Evolutionary conservation across 2,113 vertebrate species (phyloP), one percentile per base, ranked within the genome.

Genomic region (Notechis scutatus): DNA sequence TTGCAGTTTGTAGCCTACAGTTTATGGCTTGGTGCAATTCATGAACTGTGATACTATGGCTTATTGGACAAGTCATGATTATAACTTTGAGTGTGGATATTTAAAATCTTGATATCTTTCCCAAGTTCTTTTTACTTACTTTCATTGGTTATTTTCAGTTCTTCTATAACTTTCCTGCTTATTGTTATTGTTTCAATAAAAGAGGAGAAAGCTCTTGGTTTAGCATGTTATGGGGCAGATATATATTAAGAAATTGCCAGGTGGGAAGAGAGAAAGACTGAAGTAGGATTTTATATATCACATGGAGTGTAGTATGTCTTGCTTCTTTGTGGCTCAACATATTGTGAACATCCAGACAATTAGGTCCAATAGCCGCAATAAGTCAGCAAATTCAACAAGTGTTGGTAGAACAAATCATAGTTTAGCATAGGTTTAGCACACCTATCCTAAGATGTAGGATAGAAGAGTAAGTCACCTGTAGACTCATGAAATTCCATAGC

Each of bases 401-500:
- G 3, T 81, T 81, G 34, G 34, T 42, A 81, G 74, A 42, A 81
- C 34, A 81, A 42, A 81, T 21, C 18, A 81, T 21, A 42, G 12
- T 74, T 74, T 34, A 74, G 74, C 18, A 42, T 81, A 42, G 34
- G n/a, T 39, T 39, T 81, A 81, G 18, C 34, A 81, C 29, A 42
- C 6, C 34, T 81, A 81, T 39, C 34, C 69, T 81, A 81, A 39
- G 34, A 81, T 81, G 39, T 81, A 20, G 14, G 4, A 69, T 69
- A 0, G 91, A 93, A 81, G 88, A n/a, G 54, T 94, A 96, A 96
- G 95, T 93, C 89, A 93, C 93, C 93, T 91, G 92, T 50, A 0
- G 0, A 90, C 64, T 96, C 96, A 97, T 96, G 94, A 95, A 96
- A 97, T 97, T 96, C 95, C 96, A 93, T 94, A 95, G 95, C 95